Evolutionary conservation across 2,113 vertebrate species (phyloP), one percentile per base, ranked within the genome.

Genomic region (Myrmecophaga tridactyla): DNA sequence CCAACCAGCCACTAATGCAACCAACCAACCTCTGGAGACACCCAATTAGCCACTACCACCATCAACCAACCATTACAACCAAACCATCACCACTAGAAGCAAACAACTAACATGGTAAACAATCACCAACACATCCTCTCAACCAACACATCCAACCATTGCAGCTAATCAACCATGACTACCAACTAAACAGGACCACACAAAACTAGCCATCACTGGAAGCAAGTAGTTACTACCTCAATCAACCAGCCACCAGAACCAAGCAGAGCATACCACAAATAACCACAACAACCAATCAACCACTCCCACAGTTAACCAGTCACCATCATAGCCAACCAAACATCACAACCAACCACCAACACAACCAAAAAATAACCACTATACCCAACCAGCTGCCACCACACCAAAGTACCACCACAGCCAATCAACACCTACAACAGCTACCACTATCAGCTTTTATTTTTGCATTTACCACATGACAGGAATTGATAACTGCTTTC

Each of bases 111-210:
- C 9, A 5, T 62, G 17, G 18, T 6, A 46, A 76, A 21, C 39
- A 36, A 23, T 8, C 39, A 48, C 27, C 2, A 63, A 10, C 36
- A 34, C 31, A 80, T 15, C 48, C n/a, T n/a, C n/a, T n/a, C 46
- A 60, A 63, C 31, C 83, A 70, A n/a, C n/a, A n/a, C n/a, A n/a
- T n/a, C 1, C 3, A 0, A 7, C 1, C 69, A 12, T 41, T 17
- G 53, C 2, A 65, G 56, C n/a, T 43, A 23, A 20, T 17, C 56
- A 69, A 46, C 7, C 12, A 13, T 23, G 13, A 4, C 20, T 62
- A 51, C 65, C 31, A 29, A 72, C 65, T n/a, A 48, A 65, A 43
- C 34, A 14, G 34, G 27, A 6, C 4, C 25, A 76, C 36, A 41
- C 17, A 73, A 65, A 86, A 78, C 18, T 43, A 67, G 43, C 20